Evolutionary conservation across 2,113 vertebrate species (phyloP).

Genomic region (Melanerpes aurifrons): DNA sequence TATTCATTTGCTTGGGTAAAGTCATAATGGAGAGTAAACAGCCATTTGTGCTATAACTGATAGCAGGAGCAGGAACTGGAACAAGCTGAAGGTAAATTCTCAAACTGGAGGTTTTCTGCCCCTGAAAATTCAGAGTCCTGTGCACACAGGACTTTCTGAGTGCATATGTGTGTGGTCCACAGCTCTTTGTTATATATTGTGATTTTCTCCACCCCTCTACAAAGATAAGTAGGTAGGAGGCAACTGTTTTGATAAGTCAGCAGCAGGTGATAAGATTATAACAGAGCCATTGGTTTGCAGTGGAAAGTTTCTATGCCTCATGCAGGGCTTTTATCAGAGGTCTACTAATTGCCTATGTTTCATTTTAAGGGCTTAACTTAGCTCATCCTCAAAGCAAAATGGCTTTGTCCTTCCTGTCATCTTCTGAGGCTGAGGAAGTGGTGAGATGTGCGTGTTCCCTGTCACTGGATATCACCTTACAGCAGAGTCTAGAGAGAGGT

Average conservation of each 20-base stretch:
- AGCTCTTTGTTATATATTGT: not conserved
- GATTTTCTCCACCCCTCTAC: slow-evolving; percentile 15
- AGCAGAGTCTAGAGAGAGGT: not conserved
- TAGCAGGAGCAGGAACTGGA: not conserved
- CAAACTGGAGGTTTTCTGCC: not conserved
- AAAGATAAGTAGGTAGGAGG: slow-evolving; percentile 29
- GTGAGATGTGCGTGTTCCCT: not conserved
- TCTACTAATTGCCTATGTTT: slow-evolving; percentile 41
- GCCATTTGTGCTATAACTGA: not conserved
- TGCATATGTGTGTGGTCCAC: not conserved
- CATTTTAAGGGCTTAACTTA: slow-evolving; percentile 31
- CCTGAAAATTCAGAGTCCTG: not conserved
- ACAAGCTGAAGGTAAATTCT: not conserved
- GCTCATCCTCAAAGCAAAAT: slow-evolving; percentile 49
- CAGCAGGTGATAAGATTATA: slow-evolving; percentile 14
- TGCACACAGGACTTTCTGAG: not conserved
- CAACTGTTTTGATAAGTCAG: slow-evolving; percentile 31
- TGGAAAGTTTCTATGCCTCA: slow-evolving; percentile 4
- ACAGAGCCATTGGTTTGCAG: not conserved
- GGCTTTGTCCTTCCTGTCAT: slow-evolving; percentile 32
- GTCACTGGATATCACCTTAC: not conserved
- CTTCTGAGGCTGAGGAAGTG: slow-evolving; percentile 34
- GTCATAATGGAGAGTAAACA: not conserved
- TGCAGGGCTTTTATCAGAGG: not conserved
- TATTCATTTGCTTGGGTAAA: not conserved